A percentile compares a stretch with the other conserved stretches of the same genome.
Conservation (phyloP, 2,113 vertebrate genomes). For the Ondatra zibethicus region DNA sequence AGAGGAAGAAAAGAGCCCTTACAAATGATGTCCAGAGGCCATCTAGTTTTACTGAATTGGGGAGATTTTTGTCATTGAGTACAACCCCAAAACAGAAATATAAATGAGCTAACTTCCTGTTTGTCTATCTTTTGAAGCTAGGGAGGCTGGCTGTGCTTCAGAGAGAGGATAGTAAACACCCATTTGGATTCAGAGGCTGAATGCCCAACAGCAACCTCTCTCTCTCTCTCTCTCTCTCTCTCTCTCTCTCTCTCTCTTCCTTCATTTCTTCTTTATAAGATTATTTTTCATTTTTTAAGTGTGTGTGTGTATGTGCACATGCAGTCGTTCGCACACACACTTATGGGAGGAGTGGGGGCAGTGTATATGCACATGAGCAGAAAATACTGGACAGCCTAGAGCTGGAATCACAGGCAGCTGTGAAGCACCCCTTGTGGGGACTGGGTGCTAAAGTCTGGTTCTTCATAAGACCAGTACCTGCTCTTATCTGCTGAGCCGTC, state of each 20-base stretch:
- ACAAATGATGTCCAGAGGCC: background rate
- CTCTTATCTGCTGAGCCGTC: background rate
- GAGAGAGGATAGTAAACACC: background rate
- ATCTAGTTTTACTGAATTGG: background rate
- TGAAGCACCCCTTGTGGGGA: too few species aligned
- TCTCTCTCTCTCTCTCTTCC: too few species aligned
- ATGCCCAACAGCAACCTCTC: background rate
- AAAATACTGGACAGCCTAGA: background rate
- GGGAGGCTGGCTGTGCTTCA: background rate
- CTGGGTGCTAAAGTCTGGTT: too few species aligned
- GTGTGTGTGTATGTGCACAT: background rate
- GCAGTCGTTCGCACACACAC: too few species aligned
- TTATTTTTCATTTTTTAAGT: background rate
- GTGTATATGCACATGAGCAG: too few species aligned
- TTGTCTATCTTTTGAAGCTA: background rate
- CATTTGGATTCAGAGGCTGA: background rate
- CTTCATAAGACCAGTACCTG: background rate
- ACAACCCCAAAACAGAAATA: constrained; percentile 3
- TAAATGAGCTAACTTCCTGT: background rate
- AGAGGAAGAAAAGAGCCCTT: background rate
- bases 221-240: too few species aligned
- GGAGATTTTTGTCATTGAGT: background rate
- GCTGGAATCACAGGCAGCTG: background rate
- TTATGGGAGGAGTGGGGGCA: background rate
- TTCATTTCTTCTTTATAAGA: background rate